phyloP scores from a whole-genome alignment of 1,140 invertebrate genomes.

The Brachionus calyciflorus region DNA sequence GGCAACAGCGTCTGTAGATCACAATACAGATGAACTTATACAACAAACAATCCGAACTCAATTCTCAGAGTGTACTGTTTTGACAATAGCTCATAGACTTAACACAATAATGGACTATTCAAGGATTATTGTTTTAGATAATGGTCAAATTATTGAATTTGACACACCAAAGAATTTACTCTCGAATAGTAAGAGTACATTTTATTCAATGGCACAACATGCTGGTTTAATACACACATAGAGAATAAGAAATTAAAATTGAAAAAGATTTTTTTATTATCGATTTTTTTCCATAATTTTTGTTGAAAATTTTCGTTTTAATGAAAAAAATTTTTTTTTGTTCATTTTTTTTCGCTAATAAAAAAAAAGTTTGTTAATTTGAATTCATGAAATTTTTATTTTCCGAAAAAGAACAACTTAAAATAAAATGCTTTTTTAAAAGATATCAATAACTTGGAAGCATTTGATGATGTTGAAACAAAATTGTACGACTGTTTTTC shows the following conservation, averaged over 20 bases:
- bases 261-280: not conserved
- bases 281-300: no score
- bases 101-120: conserved; percentile 61
- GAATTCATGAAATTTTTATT: no score
- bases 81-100: conserved; percentile 62
- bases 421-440: no score
- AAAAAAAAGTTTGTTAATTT: no score
- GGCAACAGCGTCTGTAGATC: conserved; percentile 61
- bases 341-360: no score
- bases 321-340: no score
- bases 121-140: conserved; percentile 72
- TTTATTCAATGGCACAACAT: conserved; percentile 54
- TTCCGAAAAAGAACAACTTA: no score
- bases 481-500: no score
- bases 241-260: not conserved
- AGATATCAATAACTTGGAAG: no score
- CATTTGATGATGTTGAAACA: no score
- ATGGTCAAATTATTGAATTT: conserved; percentile 75
- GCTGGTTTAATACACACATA: not conserved
- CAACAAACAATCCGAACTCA: conserved; percentile 58
- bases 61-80: conserved; percentile 60
- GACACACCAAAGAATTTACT: conserved; percentile 72
- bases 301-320: no score
- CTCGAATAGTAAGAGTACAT: conserved; percentile 66
- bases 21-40: conserved; percentile 60